Percentiles rank a stretch among this genome's conserved stretches.
These are phyloP conservation scores for Ellobium chinense DNA, from an alignment of 2,888 invertebrate species.

Conservation along the genomic window DNA sequence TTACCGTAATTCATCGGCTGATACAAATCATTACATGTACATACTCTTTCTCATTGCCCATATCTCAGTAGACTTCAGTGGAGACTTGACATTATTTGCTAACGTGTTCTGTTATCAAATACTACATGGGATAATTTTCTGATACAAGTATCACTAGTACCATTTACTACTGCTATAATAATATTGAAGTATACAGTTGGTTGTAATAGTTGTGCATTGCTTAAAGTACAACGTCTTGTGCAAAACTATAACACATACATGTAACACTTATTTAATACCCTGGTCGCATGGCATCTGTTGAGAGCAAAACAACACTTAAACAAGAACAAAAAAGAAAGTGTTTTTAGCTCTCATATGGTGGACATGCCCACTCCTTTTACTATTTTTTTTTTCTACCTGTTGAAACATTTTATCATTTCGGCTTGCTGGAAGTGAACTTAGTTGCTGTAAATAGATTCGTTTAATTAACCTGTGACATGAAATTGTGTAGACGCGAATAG, in stretches of 20 bases:
- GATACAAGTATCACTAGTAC: not conserved
- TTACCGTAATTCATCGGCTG: too few relatives aligned
- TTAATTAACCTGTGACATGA: too few relatives aligned
- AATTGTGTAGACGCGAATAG: too few relatives aligned
- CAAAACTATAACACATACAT: not conserved
- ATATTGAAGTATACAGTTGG: not conserved
- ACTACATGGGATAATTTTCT: conserved; percentile 9
- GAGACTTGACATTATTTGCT: not conserved
- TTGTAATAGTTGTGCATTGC: conserved; percentile 37
- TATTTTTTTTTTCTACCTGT: not conserved
- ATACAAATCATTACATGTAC: conserved; percentile 2
- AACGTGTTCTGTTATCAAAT: conserved; percentile 24
- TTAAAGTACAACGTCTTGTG: conserved; percentile 31
- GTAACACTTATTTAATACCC: not conserved
- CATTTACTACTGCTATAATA: not conserved
- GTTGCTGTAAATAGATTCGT: too few relatives aligned
- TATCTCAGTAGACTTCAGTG: conserved; percentile 18
- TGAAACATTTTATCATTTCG: not conserved
- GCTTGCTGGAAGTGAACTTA: not conserved
- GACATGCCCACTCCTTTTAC: not conserved
- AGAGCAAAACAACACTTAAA: not conserved
- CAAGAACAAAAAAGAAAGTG: not conserved
- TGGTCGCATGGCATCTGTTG: not conserved
- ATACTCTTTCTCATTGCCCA: conserved; percentile 5
- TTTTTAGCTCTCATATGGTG: not conserved